Evolutionary conservation across 92 coral and sea anemone genomes (phyloP).

Genomic region (Actinostola sp.): DNA sequence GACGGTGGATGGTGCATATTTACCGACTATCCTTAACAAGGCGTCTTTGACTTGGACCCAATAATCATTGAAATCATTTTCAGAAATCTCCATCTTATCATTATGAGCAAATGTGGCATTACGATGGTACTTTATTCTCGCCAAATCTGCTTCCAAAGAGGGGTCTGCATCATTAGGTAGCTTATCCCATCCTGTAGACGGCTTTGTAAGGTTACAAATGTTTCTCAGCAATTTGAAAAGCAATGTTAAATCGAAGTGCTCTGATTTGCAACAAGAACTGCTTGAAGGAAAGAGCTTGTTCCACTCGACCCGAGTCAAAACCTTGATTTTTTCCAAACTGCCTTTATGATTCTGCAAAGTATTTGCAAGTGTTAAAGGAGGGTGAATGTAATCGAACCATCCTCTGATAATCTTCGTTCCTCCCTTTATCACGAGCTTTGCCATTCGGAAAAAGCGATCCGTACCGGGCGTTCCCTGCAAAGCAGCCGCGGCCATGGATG

Average conservation of each 20-base stretch:
- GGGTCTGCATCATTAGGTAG: conserved; percentile 33
- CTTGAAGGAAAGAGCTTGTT: conserved; percentile 34
- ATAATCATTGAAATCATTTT: conserved; percentile 1
- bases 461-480: neutral
- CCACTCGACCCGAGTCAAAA: conserved; percentile 32
- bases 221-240: conserved; percentile 41
- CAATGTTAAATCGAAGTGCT: conserved; percentile 45
- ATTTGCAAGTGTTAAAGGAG: neutral
- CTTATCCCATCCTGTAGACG: conserved; percentile 52
- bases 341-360: neutral
- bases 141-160: conserved; percentile 48
- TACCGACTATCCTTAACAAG: neutral
- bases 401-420: conserved; percentile 1
- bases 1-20: neutral
- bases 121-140: conserved; percentile 49
- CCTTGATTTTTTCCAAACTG: neutral
- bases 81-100: neutral
- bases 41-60: conserved; percentile 10
- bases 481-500: too few species aligned
- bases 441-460: neutral
- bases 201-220: conserved; percentile 45
- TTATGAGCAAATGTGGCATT: conserved; percentile 33
- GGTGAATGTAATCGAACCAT: conserved; percentile 1
- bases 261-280: conserved; percentile 20
- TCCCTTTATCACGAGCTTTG: neutral